Conservation (phyloP, 2,113 vertebrate genomes). For the Drymodes brunneopygia region DNA sequence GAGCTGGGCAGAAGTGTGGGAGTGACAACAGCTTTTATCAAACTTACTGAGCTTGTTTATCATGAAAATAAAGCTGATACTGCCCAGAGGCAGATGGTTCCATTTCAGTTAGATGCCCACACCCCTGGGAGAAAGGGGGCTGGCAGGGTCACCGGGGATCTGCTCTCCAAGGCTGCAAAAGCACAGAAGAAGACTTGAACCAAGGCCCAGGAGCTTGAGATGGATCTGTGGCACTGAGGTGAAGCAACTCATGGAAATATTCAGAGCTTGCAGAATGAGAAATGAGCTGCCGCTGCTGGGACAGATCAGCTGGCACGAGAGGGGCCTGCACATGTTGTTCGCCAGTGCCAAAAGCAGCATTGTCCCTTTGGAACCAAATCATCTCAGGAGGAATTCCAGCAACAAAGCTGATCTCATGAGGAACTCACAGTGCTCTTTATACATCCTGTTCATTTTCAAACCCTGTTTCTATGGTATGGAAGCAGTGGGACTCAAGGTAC, state of each 20-base stretch:
- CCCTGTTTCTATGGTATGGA: neutral
- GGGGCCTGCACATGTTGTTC: neutral
- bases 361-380: neutral
- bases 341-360: neutral
- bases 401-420: neutral
- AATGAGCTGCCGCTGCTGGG: neutral
- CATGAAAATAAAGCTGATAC: neutral
- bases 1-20: neutral
- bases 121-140: neutral
- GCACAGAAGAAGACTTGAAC: neutral
- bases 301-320: neutral
- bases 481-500: neutral
- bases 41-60: neutral
- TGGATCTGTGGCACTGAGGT: rapidly evolving
- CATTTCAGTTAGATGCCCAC: neutral
- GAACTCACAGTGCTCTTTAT: neutral
- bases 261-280: neutral
- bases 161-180: neutral
- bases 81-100: neutral
- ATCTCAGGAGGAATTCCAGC: neutral
- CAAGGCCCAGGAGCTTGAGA: rapidly evolving
- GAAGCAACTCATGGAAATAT: neutral
- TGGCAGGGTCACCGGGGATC: neutral
- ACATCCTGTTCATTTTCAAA: neutral
- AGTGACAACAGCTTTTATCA: neutral